Percentiles rank a stretch among this genome's conserved stretches.
phyloP scores from a whole-genome alignment of 2,113 vertebrate species.

The Daphoenositta chrysoptera region DNA sequence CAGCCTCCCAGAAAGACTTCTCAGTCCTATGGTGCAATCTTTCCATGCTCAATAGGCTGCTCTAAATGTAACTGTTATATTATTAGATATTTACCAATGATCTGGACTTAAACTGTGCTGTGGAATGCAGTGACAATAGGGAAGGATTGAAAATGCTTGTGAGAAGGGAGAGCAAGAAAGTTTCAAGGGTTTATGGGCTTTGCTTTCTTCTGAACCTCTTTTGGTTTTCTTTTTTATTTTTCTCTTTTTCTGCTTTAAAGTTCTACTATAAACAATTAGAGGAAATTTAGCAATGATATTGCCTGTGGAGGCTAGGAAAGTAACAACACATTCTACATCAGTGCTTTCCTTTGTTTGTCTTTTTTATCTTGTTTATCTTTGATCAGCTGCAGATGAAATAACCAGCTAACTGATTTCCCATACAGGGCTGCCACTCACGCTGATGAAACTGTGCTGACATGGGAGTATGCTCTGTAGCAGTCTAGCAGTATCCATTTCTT shows the following conservation, averaged over 20 bases:
- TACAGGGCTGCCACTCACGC: slow-evolving; percentile 22
- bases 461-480: background rate
- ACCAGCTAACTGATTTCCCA: slow-evolving; percentile 33
- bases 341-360: slow-evolving; percentile 43
- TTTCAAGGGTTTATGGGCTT: background rate
- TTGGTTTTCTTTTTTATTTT: background rate
- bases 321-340: slow-evolving; percentile 15
- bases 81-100: background rate
- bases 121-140: background rate
- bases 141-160: background rate
- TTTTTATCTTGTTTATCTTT: slow-evolving; percentile 51
- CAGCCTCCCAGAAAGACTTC: background rate
- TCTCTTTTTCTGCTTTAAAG: background rate
- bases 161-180: background rate
- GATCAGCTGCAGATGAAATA: slow-evolving; percentile 62
- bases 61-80: background rate
- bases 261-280: slow-evolving; percentile 26
- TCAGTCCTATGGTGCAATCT: background rate
- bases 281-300: slow-evolving; percentile 14
- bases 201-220: background rate
- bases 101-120: background rate
- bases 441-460: slow-evolving; percentile 19
- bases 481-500: slow-evolving; percentile 49
- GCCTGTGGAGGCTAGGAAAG: background rate
- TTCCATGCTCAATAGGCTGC: background rate